Conservation (phyloP, 2,888 invertebrate species). For the Mythimna lalbum region DNA sequence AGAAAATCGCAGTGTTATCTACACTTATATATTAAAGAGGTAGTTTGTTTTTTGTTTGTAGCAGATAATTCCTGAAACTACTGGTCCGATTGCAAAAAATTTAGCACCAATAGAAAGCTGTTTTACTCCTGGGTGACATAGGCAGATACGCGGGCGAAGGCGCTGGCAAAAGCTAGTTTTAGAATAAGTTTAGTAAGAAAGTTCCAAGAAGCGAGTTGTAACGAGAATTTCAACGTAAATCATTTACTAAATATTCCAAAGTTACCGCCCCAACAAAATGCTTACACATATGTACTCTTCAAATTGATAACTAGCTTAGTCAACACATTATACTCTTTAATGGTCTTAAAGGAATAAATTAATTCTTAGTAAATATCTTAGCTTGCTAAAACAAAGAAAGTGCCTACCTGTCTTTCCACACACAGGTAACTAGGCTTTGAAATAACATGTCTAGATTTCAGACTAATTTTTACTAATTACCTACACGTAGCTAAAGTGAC, state of each 20-base stretch:
- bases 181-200: no score
- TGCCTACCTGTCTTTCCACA: background rate
- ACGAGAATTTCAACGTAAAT: no score
- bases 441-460: background rate
- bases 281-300: background rate
- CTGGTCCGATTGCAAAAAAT: no score
- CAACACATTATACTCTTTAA: background rate
- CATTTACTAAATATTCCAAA: background rate
- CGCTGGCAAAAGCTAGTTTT: no score
- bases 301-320: background rate
- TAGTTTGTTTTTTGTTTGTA: no score
- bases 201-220: no score
- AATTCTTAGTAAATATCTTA: background rate
- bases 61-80: no score
- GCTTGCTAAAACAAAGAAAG: background rate
- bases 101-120: no score
- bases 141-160: no score
- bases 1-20: no score
- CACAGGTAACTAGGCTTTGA: background rate
- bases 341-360: background rate
- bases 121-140: no score
- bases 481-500: constrained; percentile 24
- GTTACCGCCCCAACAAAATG: background rate
- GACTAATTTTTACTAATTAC: constrained; percentile 22
- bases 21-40: no score